Evolutionary conservation across 2,888 invertebrate genomes (phyloP).

Genomic region (Drosophila nr. medialis): DNA sequence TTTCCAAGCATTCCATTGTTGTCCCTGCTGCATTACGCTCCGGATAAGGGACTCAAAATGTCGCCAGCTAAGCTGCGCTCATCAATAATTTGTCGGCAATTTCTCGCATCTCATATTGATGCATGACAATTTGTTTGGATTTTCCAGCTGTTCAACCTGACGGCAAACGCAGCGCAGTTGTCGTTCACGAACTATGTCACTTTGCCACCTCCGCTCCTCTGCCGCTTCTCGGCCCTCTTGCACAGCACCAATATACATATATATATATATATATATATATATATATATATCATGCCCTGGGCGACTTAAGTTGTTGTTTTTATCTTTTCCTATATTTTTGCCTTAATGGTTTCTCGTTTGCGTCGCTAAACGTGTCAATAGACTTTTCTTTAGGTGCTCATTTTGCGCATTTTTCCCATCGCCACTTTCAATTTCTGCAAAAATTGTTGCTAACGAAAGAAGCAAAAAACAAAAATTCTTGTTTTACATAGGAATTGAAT

Average conservation of each 20-base stretch:
- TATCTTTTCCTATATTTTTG: conserved; percentile 1
- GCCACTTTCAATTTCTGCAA: not conserved
- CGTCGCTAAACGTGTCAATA: conserved; percentile 51
- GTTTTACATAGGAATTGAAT: not conserved
- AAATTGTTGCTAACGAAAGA: not conserved
- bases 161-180: conserved; percentile 24
- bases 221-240: not conserved
- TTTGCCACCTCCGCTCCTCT: not conserved
- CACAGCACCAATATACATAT: not conserved
- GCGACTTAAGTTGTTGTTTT: conserved; percentile 1
- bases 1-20: conserved; percentile 10
- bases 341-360: conserved; percentile 42
- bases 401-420: not conserved
- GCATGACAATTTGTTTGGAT: conserved; percentile 67
- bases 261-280: not conserved
- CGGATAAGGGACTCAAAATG: conserved; percentile 23
- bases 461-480: not conserved
- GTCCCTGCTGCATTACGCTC: not conserved
- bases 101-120: conserved; percentile 67
- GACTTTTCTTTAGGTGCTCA: conserved; percentile 29
- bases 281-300: not conserved
- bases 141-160: conserved; percentile 48
- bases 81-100: conserved; percentile 70
- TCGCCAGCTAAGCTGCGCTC: conserved; percentile 49
- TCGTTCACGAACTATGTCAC: conserved; percentile 11